Base-by-base conservation (phyloP, 2,113 vertebrate species). In the Chloroceryle aenea region DNA sequence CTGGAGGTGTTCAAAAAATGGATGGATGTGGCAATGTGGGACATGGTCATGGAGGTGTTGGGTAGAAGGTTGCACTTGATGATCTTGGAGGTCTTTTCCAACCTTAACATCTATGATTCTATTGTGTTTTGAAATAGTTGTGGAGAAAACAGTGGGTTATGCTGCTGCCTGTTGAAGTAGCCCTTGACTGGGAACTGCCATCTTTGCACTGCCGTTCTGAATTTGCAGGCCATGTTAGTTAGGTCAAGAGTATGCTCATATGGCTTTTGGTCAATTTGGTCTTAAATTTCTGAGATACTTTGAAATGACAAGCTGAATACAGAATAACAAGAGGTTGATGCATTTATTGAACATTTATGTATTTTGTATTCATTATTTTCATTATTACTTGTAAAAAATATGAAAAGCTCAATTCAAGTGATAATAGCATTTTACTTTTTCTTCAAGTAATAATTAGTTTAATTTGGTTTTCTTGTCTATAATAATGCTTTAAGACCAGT, bases 91-190 rank as follows among this genome's bases (percentile, higher is more conserved):
- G 48, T 50, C 48, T 50, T 50, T 50, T 50, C 48, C 48, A 50
- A 23, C 48, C 23, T 50, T 50, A 50, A 50, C 48, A 50, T 25
- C 10, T 50, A 12, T 25, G 48, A 25, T 50, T 50, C 48, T 50
- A 12, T 50, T 50, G 48, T 50, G 48, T 50, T 71, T 47, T 55
- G n/a, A 42, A 64, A 47, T 12, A 55, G 22, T 12, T 10, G 12
- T 21, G 27, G 17, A 34, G 23, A 72, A 26, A 26, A 19, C 3
- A 5, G 10, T 10, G 12, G 0, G 0, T 25, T 66, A 40, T 50
- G 34, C 53, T 50, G 42, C 34, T 61, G 48, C 19, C 53, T 19
- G 45, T 2, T 40, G 56, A 47, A 32, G 20, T 17, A 40, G 18
- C 43, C 38, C 18, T 52, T 26, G 30, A 5, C n/a, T 64, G 30